Base-by-base conservation (phyloP, 2,797 vertebrate species). In the Gastrophryne carolinensis region DNA sequence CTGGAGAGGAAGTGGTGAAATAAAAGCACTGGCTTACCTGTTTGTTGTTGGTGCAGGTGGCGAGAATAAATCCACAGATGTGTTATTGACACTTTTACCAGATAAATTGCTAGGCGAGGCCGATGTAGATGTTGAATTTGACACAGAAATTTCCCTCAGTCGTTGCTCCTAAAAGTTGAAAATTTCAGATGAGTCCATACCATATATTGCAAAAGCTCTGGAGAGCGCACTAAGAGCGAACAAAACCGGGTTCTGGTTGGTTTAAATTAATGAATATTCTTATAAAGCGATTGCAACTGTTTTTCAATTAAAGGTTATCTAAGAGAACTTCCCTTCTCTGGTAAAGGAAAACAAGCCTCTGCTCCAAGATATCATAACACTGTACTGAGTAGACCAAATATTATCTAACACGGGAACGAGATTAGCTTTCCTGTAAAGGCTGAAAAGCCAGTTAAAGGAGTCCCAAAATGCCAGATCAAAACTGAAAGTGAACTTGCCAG, bases 81-180 rank as follows among this genome's bases (percentile, higher is more conserved):
- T 90, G 80, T 91, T 94, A 87, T 91, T 93, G 82, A 88, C 85
- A 69, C 91, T 94, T 88, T 92, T 91, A 78, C 92, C 87, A 49
- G 93, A 93, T 82, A 92, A 92, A 84, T 91, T 91, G 87, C 91
- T 93, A 71, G 95, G 94, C 62, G 95, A 96, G 70, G 91, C 91
- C 9, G 94, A 92, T 75, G 93, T 92, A 44, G 93, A 82, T 72
- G 84, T 83, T 6, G 88, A 88, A 81, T 86, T 87, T 71, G 88
- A 67, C 57, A 86, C 82, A 60, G 84, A 84, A 78, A 96, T 94
- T 85, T 97, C 95, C 88, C 93, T 93, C 81, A 96, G 87, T 56
- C 93, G 91, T 81, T 94, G 95, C 79, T 96, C 95, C 95, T 97
- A 84, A 50, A 86, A 84, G 24, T 12, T 26, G 39, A n/a, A 17